phyloP scores from a whole-genome alignment of 2,797 vertebrate genomes.

The Cottoperca gobio region DNA sequence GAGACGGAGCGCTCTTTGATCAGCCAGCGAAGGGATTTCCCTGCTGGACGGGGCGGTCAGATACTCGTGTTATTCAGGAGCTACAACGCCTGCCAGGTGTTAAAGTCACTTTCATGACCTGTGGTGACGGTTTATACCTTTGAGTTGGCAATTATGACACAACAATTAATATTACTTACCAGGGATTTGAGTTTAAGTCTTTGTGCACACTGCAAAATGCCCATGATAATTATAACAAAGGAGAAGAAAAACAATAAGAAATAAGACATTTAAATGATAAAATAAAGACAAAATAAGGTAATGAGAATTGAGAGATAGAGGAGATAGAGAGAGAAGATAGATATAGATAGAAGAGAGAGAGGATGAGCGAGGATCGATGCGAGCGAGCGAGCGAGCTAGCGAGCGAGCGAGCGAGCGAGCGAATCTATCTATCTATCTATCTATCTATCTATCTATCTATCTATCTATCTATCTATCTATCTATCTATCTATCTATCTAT shows the following conservation, averaged over 20 bases:
- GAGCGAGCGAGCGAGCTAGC: too few relatives aligned
- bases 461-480: too few relatives aligned
- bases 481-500: too few relatives aligned
- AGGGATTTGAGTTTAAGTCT: background rate
- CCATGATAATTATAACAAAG: background rate
- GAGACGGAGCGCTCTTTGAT: slow-evolving; percentile 50
- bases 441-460: too few relatives aligned
- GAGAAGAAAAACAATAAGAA: background rate
- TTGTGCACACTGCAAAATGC: background rate
- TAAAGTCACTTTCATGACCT: slow-evolving; percentile 7
- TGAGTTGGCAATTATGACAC: background rate
- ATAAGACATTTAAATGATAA: background rate
- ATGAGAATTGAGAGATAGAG: too few relatives aligned
- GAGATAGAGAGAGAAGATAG: too few relatives aligned
- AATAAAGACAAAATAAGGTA: too few relatives aligned
- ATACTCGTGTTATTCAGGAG: slow-evolving; percentile 11
- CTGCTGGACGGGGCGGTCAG: slow-evolving; percentile 39
- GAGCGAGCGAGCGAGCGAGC: too few relatives aligned
- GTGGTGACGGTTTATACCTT: background rate
- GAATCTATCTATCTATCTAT: too few relatives aligned
- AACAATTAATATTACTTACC: background rate
- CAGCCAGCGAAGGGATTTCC: slow-evolving; percentile 53
- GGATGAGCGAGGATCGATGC: too few relatives aligned
- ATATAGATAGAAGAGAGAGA: too few relatives aligned
- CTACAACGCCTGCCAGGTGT: slow-evolving; percentile 4